Conservation (phyloP, 2,113 vertebrate genomes). For the Colius striatus region DNA sequence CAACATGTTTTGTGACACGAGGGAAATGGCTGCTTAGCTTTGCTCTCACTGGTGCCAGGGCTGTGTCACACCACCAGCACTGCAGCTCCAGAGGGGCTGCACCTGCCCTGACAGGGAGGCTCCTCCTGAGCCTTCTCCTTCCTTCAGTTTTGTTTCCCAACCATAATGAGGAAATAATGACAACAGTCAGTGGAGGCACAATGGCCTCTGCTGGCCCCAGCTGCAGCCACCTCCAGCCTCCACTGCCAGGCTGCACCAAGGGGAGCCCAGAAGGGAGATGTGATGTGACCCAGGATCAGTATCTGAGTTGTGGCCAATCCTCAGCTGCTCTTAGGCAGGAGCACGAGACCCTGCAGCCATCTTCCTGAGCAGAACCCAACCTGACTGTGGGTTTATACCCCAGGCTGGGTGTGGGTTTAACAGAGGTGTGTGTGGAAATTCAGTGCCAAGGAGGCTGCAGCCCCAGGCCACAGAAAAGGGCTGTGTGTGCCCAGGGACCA, state of each 20-base stretch:
- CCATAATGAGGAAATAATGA: not conserved
- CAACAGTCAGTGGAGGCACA: not conserved
- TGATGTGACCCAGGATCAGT: not conserved
- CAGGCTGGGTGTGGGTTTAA: not conserved
- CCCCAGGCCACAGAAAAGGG: not conserved
- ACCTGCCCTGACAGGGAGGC: not conserved
- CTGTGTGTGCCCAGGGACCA: not conserved
- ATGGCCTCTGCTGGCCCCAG: not conserved
- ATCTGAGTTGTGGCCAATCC: not conserved
- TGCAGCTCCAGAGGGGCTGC: not conserved
- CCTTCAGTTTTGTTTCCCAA: not conserved
- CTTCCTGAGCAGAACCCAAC: not conserved
- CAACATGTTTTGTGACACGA: not conserved
- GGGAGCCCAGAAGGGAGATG: not conserved
- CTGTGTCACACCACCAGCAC: not conserved
- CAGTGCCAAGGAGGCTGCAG: not conserved
- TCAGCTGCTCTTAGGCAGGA: not conserved
- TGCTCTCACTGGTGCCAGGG: not conserved
- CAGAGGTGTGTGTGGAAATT: not conserved
- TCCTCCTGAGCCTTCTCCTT: not conserved
- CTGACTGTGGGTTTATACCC: not conserved
- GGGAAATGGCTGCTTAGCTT: not conserved
- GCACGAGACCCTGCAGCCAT: fast-evolving
- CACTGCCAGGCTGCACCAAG: not conserved
- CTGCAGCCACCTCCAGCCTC: not conserved